phyloP scores from a whole-genome alignment of 2,888 invertebrate species.

The Philonicus albiceps region DNA sequence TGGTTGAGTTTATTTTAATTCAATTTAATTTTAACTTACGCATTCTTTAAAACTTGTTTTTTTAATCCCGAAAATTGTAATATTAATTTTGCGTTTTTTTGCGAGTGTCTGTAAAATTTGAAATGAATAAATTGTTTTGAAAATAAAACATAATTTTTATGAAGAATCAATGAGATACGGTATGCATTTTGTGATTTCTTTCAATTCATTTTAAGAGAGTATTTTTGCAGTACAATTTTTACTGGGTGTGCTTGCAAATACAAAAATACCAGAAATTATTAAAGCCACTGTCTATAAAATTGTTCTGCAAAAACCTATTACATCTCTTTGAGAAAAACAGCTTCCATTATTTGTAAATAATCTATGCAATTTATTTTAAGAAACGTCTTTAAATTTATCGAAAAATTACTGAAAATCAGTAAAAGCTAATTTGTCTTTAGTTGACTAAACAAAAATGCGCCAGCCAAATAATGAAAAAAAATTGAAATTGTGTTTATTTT shows the following conservation, averaged over 20 bases:
- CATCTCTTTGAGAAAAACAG: background rate
- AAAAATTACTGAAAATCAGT: background rate
- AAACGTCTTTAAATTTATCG: background rate
- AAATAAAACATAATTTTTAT: background rate
- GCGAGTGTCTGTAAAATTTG: slow-evolving; percentile 33
- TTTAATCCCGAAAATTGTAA: slow-evolving; percentile 36
- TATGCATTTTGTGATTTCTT: background rate
- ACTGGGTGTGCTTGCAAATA: background rate
- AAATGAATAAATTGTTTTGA: slow-evolving; percentile 4
- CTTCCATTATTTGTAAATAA: background rate
- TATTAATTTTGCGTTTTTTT: slow-evolving; percentile 32
- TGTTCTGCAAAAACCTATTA: background rate
- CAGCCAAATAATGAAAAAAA: background rate
- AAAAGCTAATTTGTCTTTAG: background rate
- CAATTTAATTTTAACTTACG: slow-evolving; percentile 22
- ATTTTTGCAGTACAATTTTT: background rate
- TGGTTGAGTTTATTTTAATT: background rate
- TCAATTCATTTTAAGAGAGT: background rate
- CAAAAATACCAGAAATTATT: background rate
- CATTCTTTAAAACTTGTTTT: slow-evolving; percentile 36
- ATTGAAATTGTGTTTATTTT: background rate
- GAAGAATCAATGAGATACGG: background rate
- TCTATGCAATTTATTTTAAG: background rate
- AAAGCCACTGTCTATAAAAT: background rate
- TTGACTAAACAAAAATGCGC: background rate